A percentile compares a stretch with the other conserved stretches of the same genome.
These are phyloP conservation scores for Neoniphon sammara DNA, from an alignment of 2,797 vertebrate genomes.

Conservation along the genomic window DNA sequence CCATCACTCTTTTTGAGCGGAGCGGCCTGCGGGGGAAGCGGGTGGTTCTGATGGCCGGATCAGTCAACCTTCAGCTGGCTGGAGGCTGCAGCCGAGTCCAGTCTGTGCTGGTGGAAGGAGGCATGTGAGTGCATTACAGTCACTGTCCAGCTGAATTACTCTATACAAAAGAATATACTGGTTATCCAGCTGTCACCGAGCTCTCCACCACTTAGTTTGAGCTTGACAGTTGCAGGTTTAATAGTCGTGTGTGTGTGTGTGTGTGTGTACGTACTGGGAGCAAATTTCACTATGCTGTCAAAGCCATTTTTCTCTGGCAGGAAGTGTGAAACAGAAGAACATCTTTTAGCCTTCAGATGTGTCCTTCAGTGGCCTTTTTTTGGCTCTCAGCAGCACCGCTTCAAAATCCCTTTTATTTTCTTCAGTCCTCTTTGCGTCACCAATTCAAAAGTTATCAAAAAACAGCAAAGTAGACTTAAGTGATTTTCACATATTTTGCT, in stretches of 20 bases:
- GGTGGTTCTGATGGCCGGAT: conserved; percentile 85
- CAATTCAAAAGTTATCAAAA: background rate
- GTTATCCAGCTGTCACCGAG: background rate
- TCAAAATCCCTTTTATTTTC: background rate
- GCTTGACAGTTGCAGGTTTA: conserved; percentile 35
- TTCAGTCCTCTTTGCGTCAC: background rate
- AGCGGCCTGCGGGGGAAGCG: conserved; percentile 88
- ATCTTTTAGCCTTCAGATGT: background rate
- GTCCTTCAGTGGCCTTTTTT: background rate
- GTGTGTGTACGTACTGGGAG: conserved; percentile 9
- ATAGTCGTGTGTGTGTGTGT: conserved; percentile 12
- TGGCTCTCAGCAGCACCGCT: conserved; percentile 3
- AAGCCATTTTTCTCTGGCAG: background rate
- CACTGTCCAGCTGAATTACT: background rate
- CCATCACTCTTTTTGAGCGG: conserved; percentile 89
- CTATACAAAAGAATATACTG: conserved; percentile 5
- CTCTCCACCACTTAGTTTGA: conserved; percentile 16
- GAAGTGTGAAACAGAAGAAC: conserved; percentile 13
- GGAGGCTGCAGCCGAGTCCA: conserved; percentile 87
- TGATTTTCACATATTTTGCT: background rate
- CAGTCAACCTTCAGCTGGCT: conserved; percentile 86
- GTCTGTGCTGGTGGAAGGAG: conserved; percentile 89
- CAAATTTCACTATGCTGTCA: conserved; percentile 17
- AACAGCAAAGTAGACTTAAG: background rate
- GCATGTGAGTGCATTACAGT: conserved; percentile 85